Base-by-base conservation (phyloP, 2,797 vertebrate species). In the Epinephelus coioides region DNA sequence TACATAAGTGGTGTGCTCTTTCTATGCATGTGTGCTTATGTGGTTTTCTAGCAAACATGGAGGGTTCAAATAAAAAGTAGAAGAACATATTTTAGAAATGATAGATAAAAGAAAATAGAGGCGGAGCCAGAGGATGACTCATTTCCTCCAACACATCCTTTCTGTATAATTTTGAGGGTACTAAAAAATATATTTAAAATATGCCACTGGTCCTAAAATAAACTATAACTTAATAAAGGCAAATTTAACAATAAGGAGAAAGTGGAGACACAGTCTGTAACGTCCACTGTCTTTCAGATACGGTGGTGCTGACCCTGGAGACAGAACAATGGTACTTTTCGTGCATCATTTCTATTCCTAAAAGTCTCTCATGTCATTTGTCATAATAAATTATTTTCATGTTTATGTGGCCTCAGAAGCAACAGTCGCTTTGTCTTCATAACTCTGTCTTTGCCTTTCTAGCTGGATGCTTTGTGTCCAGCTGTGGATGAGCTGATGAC, bases 381-480 rank as follows among this genome's bases (percentile, higher is more conserved):
- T 8, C 7, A 34, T 34, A 8, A 34, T 34, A 34, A 34, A 34
- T 34, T 34, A 8, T 34, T 34, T 34, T 8, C 34, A 2, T 34
- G 34, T 34, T 34, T 34, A 34, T 34, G 34, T 34, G 34, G 34
- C 34, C 34, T 34, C 34, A 34, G 34, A 7, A 34, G 34, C 34
- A 34, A 34, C 12, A 15, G 6, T n/a, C 47, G 2, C 19, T 43
- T 4, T 44, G 2, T 67, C 27, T 27, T 19, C 19, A 47, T 40
- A 3, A 30, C 34, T 63, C 5, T 79, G 27, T 54, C 5, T 46
- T 12, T 34, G 7, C 3, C 14, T 40, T 13, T 76, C 6, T 73
- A 99, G 98, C 82, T 99, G 95, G 98, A 99, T 61, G 95, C 98
- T 3, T 87, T 99, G 72, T 97, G 95, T 46, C 97, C 97, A 6